Base-by-base conservation (phyloP, 2,797 vertebrate species). In the Iguana delicatissima region DNA sequence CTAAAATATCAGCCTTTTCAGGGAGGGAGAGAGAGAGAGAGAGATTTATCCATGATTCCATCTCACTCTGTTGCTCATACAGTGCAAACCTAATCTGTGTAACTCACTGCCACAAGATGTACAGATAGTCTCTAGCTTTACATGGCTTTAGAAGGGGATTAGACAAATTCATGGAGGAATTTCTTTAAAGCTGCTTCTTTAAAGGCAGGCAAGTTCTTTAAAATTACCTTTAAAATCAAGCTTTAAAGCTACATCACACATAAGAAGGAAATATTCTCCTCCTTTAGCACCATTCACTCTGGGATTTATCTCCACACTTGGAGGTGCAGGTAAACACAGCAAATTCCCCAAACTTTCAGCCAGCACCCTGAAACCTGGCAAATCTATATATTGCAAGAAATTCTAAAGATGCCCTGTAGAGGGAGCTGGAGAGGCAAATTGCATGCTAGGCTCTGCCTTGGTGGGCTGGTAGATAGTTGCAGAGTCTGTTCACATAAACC, bases 31-130 rank as follows among this genome's bases (percentile, higher is more conserved):
- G 32, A 79, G 20, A n/a, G 57, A 77, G 32, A 4, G 67, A 32
- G 29, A 32, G 9, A 32, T 69, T 69, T 69, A 13, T 32, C 35
- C 88, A 79, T 64, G 46, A 20, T 64, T 74, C 80, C 42, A 76
- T 59, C 12, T 38, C 35, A 64, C 57, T 77, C 20, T 22, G 26
- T 77, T 84, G 59, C 24, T 57, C 79, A 73, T 4, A 46, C n/a
- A 38, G 55, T 42, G 67, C 8, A 38, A 13, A 81, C 55, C 81
- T 74, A 59, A 81, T 89, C 38, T 57, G 10, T 83, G 55, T 32
- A 76, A 74, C 80, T 83, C 69, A 59, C 4, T 74, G 80, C 80
- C 38, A 88, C 62, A 29, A 88, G 67, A 72, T 81, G 64, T 55
- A 9, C 22, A 1, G 20, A 69, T 20, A 46, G 38, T 35, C 26